Conservation (phyloP, 2,797 vertebrate species). For the Chaunax sp. region DNA sequence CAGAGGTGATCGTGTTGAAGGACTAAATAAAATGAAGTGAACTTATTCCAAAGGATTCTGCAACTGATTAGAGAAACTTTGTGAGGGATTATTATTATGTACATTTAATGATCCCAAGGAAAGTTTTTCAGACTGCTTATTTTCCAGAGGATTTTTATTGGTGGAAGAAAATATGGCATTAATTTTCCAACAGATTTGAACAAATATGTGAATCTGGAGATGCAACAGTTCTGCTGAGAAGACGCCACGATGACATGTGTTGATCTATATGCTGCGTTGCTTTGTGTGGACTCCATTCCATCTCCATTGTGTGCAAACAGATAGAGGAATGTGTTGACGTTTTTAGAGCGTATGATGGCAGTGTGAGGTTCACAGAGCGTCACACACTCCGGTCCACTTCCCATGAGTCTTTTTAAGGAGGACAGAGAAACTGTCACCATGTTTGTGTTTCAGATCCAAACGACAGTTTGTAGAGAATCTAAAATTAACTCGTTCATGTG, state of each 20-base stretch:
- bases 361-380: background rate
- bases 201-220: too few species aligned
- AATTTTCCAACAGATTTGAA: too few species aligned
- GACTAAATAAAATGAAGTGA: constrained; percentile 43
- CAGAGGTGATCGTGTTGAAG: constrained; percentile 33
- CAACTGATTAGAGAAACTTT: constrained; percentile 26
- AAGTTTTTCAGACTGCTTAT: constrained; percentile 41
- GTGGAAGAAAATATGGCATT: too few species aligned
- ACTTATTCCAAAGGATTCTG: constrained; percentile 41
- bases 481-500: too few species aligned
- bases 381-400: constrained; percentile 1
- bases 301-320: constrained; percentile 13
- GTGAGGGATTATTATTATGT: constrained; percentile 19
- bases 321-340: constrained; percentile 14
- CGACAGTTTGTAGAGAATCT: too few species aligned
- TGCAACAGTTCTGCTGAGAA: too few species aligned
- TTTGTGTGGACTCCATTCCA: background rate
- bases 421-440: background rate
- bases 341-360: constrained; percentile 15
- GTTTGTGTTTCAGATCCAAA: background rate
- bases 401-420: background rate
- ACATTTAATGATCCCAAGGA: constrained; percentile 52
- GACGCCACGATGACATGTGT: background rate
- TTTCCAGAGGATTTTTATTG: too few species aligned
- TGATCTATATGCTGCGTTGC: background rate